Evolutionary conservation across 2,797 vertebrate species (phyloP).

Genomic region (Apodemus agrarius): DNA sequence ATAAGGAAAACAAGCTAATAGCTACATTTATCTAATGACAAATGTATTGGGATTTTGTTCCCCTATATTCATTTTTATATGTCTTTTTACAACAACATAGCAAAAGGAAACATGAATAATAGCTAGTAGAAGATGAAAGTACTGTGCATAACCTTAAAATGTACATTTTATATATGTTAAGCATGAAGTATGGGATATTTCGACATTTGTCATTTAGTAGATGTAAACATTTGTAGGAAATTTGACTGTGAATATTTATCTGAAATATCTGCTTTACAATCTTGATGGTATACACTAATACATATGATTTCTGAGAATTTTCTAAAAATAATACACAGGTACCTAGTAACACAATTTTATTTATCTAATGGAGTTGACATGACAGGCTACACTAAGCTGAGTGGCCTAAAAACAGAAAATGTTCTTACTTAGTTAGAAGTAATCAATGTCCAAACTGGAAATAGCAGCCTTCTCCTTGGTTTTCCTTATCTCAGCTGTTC

Average conservation of each 20-base stretch:
- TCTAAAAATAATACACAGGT: background rate
- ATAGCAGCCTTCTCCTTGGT: background rate
- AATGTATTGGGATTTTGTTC: constrained; percentile 5
- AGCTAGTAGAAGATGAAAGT: constrained; percentile 11
- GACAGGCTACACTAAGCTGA: background rate
- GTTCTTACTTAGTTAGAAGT: background rate
- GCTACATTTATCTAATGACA: background rate
- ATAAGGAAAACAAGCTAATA: constrained; percentile 46
- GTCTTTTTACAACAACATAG: background rate
- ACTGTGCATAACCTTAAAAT: background rate
- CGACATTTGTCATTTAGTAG: background rate
- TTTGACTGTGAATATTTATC: background rate
- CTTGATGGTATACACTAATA: background rate
- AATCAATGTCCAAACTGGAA: background rate
- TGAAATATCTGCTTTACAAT: constrained; percentile 21
- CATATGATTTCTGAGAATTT: constrained; percentile 15
- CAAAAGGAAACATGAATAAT: background rate
- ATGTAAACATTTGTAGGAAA: constrained; percentile 1
- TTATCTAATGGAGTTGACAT: background rate
- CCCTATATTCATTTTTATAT: background rate
- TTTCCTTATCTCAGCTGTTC: background rate
- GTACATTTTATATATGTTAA: background rate
- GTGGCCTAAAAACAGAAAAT: background rate
- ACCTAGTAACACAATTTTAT: background rate
- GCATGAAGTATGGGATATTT: background rate